Evolutionary conservation across 2,888 invertebrate genomes (phyloP).

Genomic region (Eledona agricola): DNA sequence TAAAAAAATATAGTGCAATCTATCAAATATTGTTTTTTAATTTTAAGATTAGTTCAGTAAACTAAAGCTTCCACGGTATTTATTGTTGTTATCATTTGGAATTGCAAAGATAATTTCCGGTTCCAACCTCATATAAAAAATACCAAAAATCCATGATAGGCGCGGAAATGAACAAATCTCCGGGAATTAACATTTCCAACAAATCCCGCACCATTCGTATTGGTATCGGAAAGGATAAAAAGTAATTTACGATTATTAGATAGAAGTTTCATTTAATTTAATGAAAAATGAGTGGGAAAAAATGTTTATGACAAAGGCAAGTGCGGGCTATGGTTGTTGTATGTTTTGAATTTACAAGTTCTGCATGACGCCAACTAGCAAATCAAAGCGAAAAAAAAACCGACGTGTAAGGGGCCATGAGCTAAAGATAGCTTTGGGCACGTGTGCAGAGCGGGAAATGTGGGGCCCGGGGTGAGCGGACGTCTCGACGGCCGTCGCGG

Average conservation of each 20-base stretch:
- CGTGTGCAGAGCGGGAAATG: slow-evolving; percentile 55
- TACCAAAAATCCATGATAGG: not conserved
- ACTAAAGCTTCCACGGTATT: too few relatives aligned
- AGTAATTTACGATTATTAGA: not conserved
- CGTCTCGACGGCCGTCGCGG: slow-evolving; percentile 46
- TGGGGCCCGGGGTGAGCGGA: slow-evolving; percentile 42
- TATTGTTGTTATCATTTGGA: too few relatives aligned
- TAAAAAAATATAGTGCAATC: too few relatives aligned
- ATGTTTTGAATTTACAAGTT: slow-evolving; percentile 36
- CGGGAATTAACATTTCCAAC: slow-evolving; percentile 2
- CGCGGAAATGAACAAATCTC: not conserved
- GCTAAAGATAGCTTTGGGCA: slow-evolving; percentile 63
- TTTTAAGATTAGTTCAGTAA: too few relatives aligned
- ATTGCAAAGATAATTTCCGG: too few relatives aligned
- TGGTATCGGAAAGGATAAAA: not conserved
- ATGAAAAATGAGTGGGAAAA: too few relatives aligned
- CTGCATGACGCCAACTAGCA: slow-evolving; percentile 40
- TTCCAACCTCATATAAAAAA: not conserved
- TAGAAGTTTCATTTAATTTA: not conserved
- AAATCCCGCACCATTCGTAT: slow-evolving; percentile 4
- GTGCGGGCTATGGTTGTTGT: too few relatives aligned
- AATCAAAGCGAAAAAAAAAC: slow-evolving; percentile 51
- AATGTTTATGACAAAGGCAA: not conserved
- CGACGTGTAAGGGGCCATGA: slow-evolving; percentile 58
- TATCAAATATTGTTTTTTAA: too few relatives aligned